Evolutionary conservation across 2,113 vertebrate genomes (phyloP).

Genomic region (pig (Sus scrofa)): DNA sequence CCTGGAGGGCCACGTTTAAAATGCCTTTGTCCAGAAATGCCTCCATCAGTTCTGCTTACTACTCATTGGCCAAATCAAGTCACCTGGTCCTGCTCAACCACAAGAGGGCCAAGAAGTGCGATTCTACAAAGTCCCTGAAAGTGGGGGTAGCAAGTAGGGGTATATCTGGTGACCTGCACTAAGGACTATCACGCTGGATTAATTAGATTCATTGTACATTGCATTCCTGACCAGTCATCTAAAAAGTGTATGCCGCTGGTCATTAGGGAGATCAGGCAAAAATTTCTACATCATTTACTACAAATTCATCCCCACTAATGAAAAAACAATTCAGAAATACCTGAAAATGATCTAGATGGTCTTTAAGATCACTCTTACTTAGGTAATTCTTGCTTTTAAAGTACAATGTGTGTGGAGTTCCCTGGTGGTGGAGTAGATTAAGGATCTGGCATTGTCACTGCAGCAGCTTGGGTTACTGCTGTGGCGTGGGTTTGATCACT

Average conservation of each 20-base stretch:
- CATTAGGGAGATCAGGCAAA: neutral
- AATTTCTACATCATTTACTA: neutral
- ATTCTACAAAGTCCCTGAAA: neutral
- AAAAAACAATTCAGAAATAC: conserved; percentile 25
- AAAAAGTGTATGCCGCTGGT: neutral
- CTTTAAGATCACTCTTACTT: neutral
- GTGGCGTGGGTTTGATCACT: too few relatives aligned
- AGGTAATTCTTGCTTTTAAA: conserved; percentile 44
- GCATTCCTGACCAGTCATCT: neutral
- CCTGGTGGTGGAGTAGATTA: too few relatives aligned
- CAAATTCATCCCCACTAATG: neutral
- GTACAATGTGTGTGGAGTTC: neutral
- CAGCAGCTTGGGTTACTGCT: too few relatives aligned
- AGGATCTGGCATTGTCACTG: too few relatives aligned
- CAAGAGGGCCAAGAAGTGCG: neutral
- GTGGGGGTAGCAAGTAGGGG: neutral
- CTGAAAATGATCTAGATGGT: conserved; percentile 3
- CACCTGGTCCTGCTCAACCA: neutral
- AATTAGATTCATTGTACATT: neutral
- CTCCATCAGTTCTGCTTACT: neutral
- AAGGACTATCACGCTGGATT: neutral
- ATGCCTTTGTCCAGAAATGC: neutral
- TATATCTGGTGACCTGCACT: neutral
- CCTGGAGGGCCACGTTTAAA: neutral
- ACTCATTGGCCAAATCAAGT: neutral